Evolutionary conservation across 1,140 invertebrate species (phyloP).

Genomic region (Vanessa atalanta): DNA sequence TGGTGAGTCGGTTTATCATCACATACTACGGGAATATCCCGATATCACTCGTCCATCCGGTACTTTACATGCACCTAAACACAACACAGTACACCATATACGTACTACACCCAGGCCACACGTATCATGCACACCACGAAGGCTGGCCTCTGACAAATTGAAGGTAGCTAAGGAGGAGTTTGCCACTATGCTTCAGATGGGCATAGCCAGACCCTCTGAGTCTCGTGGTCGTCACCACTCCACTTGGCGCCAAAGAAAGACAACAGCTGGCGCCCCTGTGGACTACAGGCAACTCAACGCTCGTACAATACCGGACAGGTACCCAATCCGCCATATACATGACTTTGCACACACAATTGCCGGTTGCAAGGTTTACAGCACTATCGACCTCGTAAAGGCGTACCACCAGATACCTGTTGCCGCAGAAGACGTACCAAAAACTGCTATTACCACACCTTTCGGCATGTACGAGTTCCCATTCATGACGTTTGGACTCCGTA

Average conservation of each 20-base stretch:
- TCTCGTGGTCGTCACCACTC: slow-evolving; percentile 14
- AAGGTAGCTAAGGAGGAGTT: slow-evolving; percentile 9
- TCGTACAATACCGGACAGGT: background rate
- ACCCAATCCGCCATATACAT: slow-evolving; percentile 16
- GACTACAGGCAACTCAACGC: too few species aligned
- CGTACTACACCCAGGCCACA: background rate
- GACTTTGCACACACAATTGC: slow-evolving; percentile 15
- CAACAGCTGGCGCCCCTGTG: background rate
- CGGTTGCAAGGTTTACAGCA: slow-evolving; percentile 1
- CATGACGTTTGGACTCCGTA: background rate
- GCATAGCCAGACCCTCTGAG: slow-evolving; percentile 12
- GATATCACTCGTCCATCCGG: too few species aligned
- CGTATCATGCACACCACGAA: background rate
- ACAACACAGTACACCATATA: background rate
- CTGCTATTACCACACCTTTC: slow-evolving; percentile 10
- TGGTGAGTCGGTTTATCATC: too few species aligned
- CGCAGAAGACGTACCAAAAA: slow-evolving; percentile 7
- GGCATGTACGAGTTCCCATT: background rate
- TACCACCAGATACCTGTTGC: slow-evolving; percentile 15
- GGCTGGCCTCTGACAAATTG: background rate
- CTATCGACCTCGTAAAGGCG: slow-evolving; percentile 3
- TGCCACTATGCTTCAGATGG: slow-evolving; percentile 5
- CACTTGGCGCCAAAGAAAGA: slow-evolving; percentile 16
- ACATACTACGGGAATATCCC: too few species aligned
- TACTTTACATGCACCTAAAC: background rate